Base-by-base conservation (phyloP, 2,888 invertebrate genomes). In the Gerris lacustris region DNA sequence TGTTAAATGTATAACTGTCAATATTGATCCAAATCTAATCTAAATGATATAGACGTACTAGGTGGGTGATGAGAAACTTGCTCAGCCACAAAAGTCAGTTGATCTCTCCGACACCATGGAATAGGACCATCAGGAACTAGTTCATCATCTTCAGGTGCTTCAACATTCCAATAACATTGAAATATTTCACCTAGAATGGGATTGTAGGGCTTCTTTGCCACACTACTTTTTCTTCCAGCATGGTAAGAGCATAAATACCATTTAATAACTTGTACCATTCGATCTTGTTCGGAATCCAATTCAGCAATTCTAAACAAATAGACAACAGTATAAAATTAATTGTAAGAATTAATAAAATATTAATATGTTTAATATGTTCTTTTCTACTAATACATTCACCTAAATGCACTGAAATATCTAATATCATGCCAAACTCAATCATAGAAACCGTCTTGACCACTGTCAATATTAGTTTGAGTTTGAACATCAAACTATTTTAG, bases 1-100 rank as follows among this genome's bases (percentile, higher is more conserved):
- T n/a, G n/a, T n/a, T n/a, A n/a, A n/a, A n/a, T n/a, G n/a, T n/a
- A n/a, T n/a, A n/a, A n/a, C n/a, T n/a, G n/a, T n/a, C n/a, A 31
- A 31, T 31, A 31, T 31, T 31, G 2, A 31, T 31, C 31, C 31
- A 31, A 31, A 31, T 31, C 31, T 31, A 31, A 31, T 31, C 1
- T 31, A 31, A 31, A 55, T 55, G 2, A 55, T 64, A 7, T 11
- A 68, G 9, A 64, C 31, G 9, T 64, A 92, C 92, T 94, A 75
- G 98, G 98, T 66, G 98, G 99, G 83, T 99, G 99, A 83, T 99
- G 99, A 7, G 96, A 98, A 11, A 98, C 97, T 83, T 99, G 99
- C 80, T 99, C 99, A 5, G 99, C 94, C 68, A 98, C 87, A 82
- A 99, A 99, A 6, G 91, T 88, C 9, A 99, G 83, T 80, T 97